Conservation (phyloP, 2,888 invertebrate species). For the Agonum fuliginosum region DNA sequence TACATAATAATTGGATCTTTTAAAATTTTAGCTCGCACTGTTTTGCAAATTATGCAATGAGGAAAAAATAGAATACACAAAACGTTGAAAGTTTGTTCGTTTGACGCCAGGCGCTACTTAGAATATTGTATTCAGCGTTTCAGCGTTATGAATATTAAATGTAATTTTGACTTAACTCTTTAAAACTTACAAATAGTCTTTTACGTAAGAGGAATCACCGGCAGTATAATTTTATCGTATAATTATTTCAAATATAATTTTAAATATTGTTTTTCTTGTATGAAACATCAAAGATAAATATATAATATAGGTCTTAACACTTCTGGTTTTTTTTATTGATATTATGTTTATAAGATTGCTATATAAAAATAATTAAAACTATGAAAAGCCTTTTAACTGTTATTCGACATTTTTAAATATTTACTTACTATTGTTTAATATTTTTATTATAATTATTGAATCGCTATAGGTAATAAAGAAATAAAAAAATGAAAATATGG, state of each 20-base stretch:
- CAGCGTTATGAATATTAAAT: background rate
- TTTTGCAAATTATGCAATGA: background rate
- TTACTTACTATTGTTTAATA: too few relatives aligned
- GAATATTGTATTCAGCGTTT: background rate
- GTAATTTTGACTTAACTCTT: background rate
- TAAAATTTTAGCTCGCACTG: background rate
- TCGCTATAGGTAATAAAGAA: too few relatives aligned
- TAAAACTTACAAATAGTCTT: background rate
- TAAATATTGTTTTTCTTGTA: too few relatives aligned
- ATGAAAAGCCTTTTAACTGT: too few relatives aligned
- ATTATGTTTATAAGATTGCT: too few relatives aligned
- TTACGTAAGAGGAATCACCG: background rate
- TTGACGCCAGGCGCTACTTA: background rate
- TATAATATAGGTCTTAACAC: too few relatives aligned
- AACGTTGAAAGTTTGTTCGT: background rate
- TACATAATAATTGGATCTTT: slow-evolving; percentile 40
- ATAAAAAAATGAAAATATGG: too few relatives aligned
- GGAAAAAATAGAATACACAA: background rate
- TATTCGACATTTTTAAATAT: too few relatives aligned
- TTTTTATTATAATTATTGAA: too few relatives aligned
- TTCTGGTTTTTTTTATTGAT: too few relatives aligned
- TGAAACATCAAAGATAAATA: too few relatives aligned
- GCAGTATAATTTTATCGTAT: background rate
- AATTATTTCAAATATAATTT: background rate
- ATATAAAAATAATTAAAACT: too few relatives aligned